Conservation (phyloP, 2,888 invertebrate species). For the Melieria omissa region DNA sequence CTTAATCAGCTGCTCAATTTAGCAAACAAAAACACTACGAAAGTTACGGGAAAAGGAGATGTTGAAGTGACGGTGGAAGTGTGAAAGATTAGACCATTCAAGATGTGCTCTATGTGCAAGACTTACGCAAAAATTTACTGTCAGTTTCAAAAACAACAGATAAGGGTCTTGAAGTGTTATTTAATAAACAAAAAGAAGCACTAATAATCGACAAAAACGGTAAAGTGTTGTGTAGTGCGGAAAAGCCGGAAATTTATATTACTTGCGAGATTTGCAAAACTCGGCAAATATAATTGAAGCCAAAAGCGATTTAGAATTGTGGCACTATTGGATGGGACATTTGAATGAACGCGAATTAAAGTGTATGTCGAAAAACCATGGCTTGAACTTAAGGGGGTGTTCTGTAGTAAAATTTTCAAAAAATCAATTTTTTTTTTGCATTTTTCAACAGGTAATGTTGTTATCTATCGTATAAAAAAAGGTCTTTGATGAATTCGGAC, state of each 20-base stretch:
- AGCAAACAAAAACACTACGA: slow-evolving; percentile 33
- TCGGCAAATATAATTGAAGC: slow-evolving; percentile 16
- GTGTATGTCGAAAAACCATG: slow-evolving; percentile 21
- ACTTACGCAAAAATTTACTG: slow-evolving; percentile 41
- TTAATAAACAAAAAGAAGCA: slow-evolving; percentile 28
- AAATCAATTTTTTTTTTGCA: too few relatives aligned
- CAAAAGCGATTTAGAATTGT: slow-evolving; percentile 30
- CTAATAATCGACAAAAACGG: slow-evolving; percentile 24
- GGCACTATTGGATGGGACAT: slow-evolving; percentile 38
- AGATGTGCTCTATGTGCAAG: slow-evolving; percentile 37
- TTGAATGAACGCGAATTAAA: slow-evolving; percentile 35
- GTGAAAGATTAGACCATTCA: slow-evolving; percentile 33
- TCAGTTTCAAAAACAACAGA: slow-evolving; percentile 42
- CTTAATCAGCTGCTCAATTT: slow-evolving; percentile 36
- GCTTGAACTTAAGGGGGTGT: slow-evolving; percentile 34
- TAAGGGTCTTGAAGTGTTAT: slow-evolving; percentile 35
- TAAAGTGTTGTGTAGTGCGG: slow-evolving; percentile 25
- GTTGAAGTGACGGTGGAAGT: slow-evolving; percentile 20
- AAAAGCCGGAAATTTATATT: slow-evolving; percentile 39
- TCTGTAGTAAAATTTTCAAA: too few relatives aligned
- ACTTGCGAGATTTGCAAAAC: slow-evolving; percentile 24
- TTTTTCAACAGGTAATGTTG: too few relatives aligned
- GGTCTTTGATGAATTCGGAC: too few relatives aligned
- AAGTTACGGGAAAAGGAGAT: slow-evolving; percentile 39
- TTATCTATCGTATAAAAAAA: too few relatives aligned